Evolutionary conservation across 2,888 invertebrate genomes (phyloP), one percentile per base, ranked within the genome.

Genomic region (Apomyelois bistriatella): DNA sequence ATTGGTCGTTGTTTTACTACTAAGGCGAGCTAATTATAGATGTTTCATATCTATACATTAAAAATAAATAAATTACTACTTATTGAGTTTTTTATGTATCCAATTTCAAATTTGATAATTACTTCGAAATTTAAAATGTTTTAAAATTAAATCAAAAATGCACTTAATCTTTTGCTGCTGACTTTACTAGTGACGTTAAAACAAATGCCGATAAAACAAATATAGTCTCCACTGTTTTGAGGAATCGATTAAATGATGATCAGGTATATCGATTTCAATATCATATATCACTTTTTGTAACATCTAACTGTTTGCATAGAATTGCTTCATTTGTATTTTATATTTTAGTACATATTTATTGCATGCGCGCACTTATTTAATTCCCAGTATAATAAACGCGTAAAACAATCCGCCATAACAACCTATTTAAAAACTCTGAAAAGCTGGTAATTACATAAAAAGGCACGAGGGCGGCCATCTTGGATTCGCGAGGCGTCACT

Each of bases 401-500:
- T 41, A 53, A 42, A 15, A 22, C 28, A 41, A 50, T 16, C 47
- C 36, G 0, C 9, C 38, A 41, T 40, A 50, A 52, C 43, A 43
- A 52, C 36, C 35, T 42, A 51, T 51, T 42, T 42, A 32, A 35
- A 30, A 51, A 42, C 51, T 12, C 51, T 42, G 51, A 57, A 59
- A 57, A 58, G 56, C 53, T 41, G 52, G 56, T 58, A 55, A 71
- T 70, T 65, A 65, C 61, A 58, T 62, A 69, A 70, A 68, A 68
- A 67, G 59, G 59, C 62, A 58, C 65, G 67, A 67, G 61, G 62
- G 72, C 66, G 73, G 88, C 88, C 88, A 89, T 89, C 86, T 89
- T 88, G 86, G 62, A 74, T 81, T 71, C 77, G 80, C 77, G 80
- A 85, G 81, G 86, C 85, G 85, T 87, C 85, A 85, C 82, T 79